These are phyloP conservation scores for Diacarnus erythraeanus DNA, from an alignment of 37 sponge, comb jelly and placozoan species.

Conservation along the genomic window DNA sequence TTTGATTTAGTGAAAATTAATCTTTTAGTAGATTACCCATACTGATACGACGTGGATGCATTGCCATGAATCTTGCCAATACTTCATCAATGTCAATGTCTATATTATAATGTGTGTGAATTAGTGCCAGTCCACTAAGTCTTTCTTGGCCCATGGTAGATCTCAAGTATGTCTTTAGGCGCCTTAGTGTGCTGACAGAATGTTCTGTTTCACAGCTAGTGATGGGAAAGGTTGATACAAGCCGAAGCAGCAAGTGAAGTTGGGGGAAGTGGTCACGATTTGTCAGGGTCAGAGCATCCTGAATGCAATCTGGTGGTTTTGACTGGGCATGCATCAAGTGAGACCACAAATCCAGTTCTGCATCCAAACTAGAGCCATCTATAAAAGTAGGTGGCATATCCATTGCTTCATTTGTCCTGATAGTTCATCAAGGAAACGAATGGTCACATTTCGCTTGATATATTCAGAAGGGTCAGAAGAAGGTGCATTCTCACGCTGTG, in stretches of 20 bases:
- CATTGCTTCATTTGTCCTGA: conserved; percentile 20
- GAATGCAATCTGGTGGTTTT: neutral
- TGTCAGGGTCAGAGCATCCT: neutral
- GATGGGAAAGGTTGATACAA: neutral
- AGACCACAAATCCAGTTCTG: neutral
- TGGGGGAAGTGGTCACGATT: conserved; percentile 12
- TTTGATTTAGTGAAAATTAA: neutral
- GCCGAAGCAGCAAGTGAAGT: neutral
- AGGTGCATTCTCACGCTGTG: conserved; percentile 41
- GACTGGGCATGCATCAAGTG: neutral
- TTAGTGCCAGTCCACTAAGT: neutral
- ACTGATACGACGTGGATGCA: neutral
- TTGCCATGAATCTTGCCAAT: conserved; percentile 7
- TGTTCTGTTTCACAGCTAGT: conserved; percentile 15
- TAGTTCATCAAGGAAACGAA: conserved; percentile 49
- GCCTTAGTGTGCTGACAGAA: neutral
- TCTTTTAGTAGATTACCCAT: neutral
- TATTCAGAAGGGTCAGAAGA: conserved; percentile 37
- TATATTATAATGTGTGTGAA: conserved; percentile 1
- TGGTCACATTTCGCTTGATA: conserved; percentile 33
- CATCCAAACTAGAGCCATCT: conserved; percentile 3
- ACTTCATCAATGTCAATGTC: neutral
- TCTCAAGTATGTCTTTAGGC: neutral
- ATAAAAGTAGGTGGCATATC: neutral
- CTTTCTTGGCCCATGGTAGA: conserved; percentile 1